phyloP scores from a whole-genome alignment of 2,888 invertebrate species.

The Cryptops parisi region DNA sequence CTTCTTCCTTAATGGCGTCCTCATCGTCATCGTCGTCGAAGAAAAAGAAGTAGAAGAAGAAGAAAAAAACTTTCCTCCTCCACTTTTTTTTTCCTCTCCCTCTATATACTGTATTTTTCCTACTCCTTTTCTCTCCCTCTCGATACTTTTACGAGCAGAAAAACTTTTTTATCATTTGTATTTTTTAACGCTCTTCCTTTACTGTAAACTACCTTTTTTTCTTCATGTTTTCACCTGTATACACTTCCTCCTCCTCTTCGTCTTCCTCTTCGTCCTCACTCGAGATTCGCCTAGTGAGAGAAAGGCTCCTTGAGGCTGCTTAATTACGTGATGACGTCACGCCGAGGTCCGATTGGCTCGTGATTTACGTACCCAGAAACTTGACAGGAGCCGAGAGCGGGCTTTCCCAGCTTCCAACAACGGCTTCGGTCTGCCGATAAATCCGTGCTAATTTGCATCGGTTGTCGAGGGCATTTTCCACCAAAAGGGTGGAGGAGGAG shows the following conservation, averaged over 20 bases:
- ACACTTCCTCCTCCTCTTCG: neutral
- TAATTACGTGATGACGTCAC: neutral
- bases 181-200: neutral
- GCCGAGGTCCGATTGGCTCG: neutral
- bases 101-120: too few relatives aligned
- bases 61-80: too few relatives aligned
- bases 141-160: neutral
- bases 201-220: neutral
- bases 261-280: neutral
- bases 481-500: too few relatives aligned
- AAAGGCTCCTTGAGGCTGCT: too few relatives aligned
- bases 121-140: neutral
- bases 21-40: too few relatives aligned
- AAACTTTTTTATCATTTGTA: neutral
- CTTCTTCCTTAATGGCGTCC: neutral
- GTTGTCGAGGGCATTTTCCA: neutral
- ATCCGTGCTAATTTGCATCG: conserved; percentile 6
- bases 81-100: too few relatives aligned
- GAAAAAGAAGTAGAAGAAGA: too few relatives aligned
- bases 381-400: neutral
- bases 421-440: neutral
- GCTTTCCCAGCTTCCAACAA: neutral
- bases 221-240: neutral
- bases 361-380: conserved; percentile 1
- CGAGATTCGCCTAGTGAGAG: neutral